Evolutionary conservation across 2,888 invertebrate species (phyloP).

Genomic region (Monoplex corrugatus): DNA sequence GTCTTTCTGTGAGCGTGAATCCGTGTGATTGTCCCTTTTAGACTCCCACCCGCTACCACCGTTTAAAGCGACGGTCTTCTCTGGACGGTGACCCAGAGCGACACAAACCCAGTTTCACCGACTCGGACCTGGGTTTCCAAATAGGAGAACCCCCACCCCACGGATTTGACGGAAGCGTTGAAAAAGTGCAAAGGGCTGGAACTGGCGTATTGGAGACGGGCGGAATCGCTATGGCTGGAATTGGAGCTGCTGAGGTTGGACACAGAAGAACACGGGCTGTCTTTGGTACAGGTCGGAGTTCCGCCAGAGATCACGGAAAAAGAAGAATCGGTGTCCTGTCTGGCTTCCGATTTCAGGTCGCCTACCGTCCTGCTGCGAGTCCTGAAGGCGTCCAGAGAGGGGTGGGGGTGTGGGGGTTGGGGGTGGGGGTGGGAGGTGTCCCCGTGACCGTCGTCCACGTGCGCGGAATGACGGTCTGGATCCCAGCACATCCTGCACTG

Average conservation of each 20-base stretch:
- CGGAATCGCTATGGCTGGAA: conserved; percentile 74
- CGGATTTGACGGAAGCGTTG: conserved; percentile 82
- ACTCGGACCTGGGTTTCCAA: conserved; percentile 45
- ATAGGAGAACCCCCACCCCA: conserved; percentile 81
- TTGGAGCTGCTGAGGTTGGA: conserved; percentile 75
- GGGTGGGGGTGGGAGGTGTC: no score
- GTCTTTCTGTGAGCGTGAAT: no score
- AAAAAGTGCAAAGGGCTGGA: conserved; percentile 96
- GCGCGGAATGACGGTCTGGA: conserved; percentile 79
- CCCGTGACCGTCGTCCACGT: conserved; percentile 91
- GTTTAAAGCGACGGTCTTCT: no score
- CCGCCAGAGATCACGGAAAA: conserved; percentile 57
- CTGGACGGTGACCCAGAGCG: no score
- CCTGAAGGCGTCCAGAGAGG: conserved; percentile 85
- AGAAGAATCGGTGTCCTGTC: conserved; percentile 66
- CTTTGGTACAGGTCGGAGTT: conserved; percentile 57
- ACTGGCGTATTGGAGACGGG: conserved; percentile 95
- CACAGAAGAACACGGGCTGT: conserved; percentile 70
- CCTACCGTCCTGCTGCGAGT: conserved; percentile 94
- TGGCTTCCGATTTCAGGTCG: conserved; percentile 87
- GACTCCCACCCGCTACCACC: no score
- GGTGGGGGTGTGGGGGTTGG: no score
- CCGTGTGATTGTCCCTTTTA: no score
- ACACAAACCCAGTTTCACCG: conserved; percentile 43
- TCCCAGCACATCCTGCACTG: no score